A percentile compares a stretch with the other conserved stretches of the same genome.
Conservation (phyloP, 2,797 vertebrate species). For the Pipistrellus kuhlii region DNA sequence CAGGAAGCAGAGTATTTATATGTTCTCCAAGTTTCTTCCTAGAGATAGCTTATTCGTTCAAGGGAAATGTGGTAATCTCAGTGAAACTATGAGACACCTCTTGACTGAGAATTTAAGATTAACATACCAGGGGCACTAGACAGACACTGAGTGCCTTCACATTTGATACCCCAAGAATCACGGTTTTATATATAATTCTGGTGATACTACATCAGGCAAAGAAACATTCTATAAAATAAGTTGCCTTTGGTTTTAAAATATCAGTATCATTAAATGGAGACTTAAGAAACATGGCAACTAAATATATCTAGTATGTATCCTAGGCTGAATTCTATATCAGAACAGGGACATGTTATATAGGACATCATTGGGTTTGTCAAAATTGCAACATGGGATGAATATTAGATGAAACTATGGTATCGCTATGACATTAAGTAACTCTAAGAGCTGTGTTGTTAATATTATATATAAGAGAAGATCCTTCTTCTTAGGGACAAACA, state of each 20-base stretch:
- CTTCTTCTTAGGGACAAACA: neutral
- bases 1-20: neutral
- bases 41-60: neutral
- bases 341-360: neutral
- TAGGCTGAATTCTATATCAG: neutral
- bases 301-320: neutral
- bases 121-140: neutral
- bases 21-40: neutral
- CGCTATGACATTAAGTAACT: neutral
- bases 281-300: accelerated
- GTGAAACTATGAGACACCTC: neutral
- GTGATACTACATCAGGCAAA: neutral
- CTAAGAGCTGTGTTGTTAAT: neutral
- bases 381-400: neutral
- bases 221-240: neutral
- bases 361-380: neutral
- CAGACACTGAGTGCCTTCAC: neutral
- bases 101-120: neutral
- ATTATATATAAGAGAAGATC: neutral
- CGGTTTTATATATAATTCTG: neutral
- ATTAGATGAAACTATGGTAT: neutral
- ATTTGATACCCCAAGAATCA: neutral
- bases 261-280: neutral
- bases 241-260: neutral
- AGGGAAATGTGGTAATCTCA: neutral